Evolutionary conservation across 2,797 vertebrate species (phyloP).

Genomic region (Danio tinwini): DNA sequence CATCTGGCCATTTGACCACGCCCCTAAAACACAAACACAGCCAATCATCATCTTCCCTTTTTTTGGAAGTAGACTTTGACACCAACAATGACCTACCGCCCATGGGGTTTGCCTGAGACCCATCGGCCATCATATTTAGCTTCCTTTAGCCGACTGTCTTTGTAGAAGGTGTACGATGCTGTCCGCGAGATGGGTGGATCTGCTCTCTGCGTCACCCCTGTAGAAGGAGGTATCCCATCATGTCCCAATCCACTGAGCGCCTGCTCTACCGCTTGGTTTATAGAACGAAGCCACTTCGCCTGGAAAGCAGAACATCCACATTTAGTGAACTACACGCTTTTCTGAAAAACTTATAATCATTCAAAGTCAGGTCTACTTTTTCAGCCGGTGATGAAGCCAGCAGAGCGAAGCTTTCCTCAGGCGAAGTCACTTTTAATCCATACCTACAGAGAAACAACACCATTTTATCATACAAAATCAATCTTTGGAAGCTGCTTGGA

Average conservation of each 20-base stretch:
- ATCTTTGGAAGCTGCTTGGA: too few species aligned
- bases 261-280: constrained; percentile 95
- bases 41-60: constrained; percentile 3
- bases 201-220: constrained; percentile 75
- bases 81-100: constrained; percentile 81
- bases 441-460: constrained; percentile 73
- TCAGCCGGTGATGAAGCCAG: constrained; percentile 89
- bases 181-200: constrained; percentile 91
- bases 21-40: constrained; percentile 77
- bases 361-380: constrained; percentile 79
- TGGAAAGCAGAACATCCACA: constrained; percentile 61
- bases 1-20: constrained; percentile 91
- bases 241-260: constrained; percentile 80
- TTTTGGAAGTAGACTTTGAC: neutral
- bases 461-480: neutral
- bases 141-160: constrained; percentile 92
- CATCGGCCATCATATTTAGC: constrained; percentile 91
- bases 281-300: constrained; percentile 94
- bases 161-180: constrained; percentile 94
- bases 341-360: neutral
- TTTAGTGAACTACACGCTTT: neutral
- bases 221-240: constrained; percentile 69
- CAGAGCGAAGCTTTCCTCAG: constrained; percentile 93
- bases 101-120: constrained; percentile 91
- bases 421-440: constrained; percentile 91